Evolutionary conservation across 1,140 invertebrate species (phyloP), one percentile per base, ranked within the genome.

Genomic region (Paracyclopina nana): DNA sequence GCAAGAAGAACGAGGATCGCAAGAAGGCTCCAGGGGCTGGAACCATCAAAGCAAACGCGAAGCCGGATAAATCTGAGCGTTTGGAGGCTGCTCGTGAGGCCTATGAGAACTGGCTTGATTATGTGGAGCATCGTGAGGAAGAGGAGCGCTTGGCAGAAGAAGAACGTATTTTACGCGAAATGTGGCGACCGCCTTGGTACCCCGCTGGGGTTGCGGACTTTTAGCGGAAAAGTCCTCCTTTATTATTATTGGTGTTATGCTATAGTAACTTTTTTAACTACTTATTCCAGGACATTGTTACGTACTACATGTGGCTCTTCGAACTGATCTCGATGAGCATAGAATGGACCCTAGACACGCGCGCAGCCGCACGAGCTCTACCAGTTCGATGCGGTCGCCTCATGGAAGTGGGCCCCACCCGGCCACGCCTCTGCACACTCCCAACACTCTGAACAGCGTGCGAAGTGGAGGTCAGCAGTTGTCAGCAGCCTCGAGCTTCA

Each of bases 181-280:
- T 48, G 25, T 48, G 45, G 45, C 22, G 27, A 6, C 45, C 45
- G 27, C 45, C 45, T 4, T 48, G 45, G 45, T 48, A 48, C 16
- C 45, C 45, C 6, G 20, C 25, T 3, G 45, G 45, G 3, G 20
- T 38, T 9, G 14, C 34, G n/a, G 34, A 38, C 14, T 38, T 16
- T 38, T 38, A n/a, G n/a, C n/a, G n/a, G n/a, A n/a, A n/a, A n/a
- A n/a, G n/a, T n/a, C n/a, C n/a, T n/a, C n/a, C n/a, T n/a, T n/a
- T n/a, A n/a, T n/a, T n/a, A n/a, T n/a, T n/a, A n/a, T n/a, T n/a
- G n/a, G n/a, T n/a, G n/a, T n/a, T n/a, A n/a, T n/a, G n/a, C n/a
- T n/a, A n/a, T n/a, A n/a, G n/a, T n/a, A n/a, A n/a, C n/a, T n/a
- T n/a, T n/a, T n/a, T n/a, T n/a, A n/a, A n/a, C n/a, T n/a, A n/a